Evolutionary conservation across 1,140 invertebrate genomes (phyloP).

Genomic region (Sesamia nonagrioides): DNA sequence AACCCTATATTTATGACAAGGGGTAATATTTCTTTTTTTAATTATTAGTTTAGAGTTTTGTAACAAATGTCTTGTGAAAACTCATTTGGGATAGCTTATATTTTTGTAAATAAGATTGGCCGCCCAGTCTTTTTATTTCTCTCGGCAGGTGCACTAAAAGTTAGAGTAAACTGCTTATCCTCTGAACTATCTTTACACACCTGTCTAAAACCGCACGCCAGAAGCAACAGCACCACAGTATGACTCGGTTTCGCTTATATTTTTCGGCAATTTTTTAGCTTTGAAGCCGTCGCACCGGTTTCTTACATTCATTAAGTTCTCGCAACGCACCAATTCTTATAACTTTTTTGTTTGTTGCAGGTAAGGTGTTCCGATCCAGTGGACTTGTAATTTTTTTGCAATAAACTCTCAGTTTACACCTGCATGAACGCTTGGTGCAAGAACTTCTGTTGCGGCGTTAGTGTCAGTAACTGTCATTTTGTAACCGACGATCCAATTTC

Average conservation of each 20-base stretch:
- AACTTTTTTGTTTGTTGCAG: conserved; percentile 54
- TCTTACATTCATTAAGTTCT: conserved; percentile 24
- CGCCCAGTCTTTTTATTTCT: background rate
- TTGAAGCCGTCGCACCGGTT: conserved; percentile 14
- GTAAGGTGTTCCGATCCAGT: conserved; percentile 52
- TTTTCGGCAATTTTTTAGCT: background rate
- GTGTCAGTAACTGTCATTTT: conserved; percentile 4
- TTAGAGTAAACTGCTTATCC: too few species aligned
- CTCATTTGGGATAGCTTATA: too few species aligned
- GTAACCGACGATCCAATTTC: conserved; percentile 7
- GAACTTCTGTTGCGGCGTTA: background rate
- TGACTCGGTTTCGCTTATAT: background rate
- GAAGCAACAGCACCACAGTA: background rate
- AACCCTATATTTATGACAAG: too few species aligned
- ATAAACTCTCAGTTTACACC: conserved; percentile 13
- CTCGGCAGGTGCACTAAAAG: too few species aligned
- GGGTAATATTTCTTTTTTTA: too few species aligned
- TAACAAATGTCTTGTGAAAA: background rate
- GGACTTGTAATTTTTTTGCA: conserved; percentile 35
- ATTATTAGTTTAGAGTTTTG: background rate
- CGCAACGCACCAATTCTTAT: conserved; percentile 33
- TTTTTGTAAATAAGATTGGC: too few species aligned
- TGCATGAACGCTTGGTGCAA: conserved; percentile 36
- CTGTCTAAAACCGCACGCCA: background rate
- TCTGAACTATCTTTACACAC: background rate